A percentile compares a stretch with the other conserved stretches of the same genome.
phyloP scores from a whole-genome alignment of 2,888 invertebrate genomes.

The Maniola hyperantus region DNA sequence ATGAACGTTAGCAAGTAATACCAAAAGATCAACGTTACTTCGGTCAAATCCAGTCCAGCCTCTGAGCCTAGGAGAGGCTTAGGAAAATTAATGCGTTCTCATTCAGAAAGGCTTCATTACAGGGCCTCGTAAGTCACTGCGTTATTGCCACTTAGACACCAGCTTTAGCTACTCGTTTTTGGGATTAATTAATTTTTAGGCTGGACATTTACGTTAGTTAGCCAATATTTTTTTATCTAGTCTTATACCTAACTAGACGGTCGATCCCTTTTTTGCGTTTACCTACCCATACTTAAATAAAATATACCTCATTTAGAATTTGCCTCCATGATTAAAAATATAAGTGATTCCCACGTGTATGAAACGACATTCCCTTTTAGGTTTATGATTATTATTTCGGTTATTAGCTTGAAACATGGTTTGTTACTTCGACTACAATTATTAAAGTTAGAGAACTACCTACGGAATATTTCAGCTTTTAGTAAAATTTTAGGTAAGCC shows the following conservation, averaged over 20 bases:
- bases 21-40: conserved; percentile 5
- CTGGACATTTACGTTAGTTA: neutral
- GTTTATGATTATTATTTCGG: too few relatives aligned
- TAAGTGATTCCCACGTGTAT: too few relatives aligned
- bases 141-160: conserved; percentile 14
- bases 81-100: conserved; percentile 27
- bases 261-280: too few relatives aligned
- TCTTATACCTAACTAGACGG: too few relatives aligned
- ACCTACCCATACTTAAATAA: too few relatives aligned
- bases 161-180: conserved; percentile 2
- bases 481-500: too few relatives aligned
- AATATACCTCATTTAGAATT: too few relatives aligned
- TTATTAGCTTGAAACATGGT: too few relatives aligned
- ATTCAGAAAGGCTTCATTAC: conserved; percentile 30
- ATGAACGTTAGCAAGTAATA: conserved; percentile 2
- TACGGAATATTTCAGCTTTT: too few relatives aligned
- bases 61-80: conserved; percentile 12
- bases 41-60: conserved; percentile 11
- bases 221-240: neutral
- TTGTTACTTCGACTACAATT: neutral
- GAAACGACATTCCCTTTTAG: too few relatives aligned
- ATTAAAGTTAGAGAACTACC: neutral
- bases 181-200: neutral
- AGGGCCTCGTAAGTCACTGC: conserved; percentile 12
- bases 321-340: too few relatives aligned